Evolutionary conservation across 2,113 vertebrate species (phyloP), one percentile per base, ranked within the genome.

Genomic region (Strigops habroptila): DNA sequence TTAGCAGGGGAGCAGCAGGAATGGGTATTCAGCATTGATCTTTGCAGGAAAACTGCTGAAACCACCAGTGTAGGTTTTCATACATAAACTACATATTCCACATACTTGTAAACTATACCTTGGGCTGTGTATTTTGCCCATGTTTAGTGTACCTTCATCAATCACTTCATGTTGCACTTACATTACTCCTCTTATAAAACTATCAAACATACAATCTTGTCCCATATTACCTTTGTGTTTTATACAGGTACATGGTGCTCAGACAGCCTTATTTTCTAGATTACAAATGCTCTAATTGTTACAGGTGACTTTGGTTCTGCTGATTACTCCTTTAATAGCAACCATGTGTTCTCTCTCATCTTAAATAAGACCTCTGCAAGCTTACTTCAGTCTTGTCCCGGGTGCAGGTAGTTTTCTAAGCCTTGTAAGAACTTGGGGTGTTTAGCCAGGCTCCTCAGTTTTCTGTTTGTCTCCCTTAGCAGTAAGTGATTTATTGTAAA

Each of bases 401-500:
- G 18, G 24, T 8, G 5, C 3, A 33, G 41, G 18, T 8, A 39
- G 17, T 9, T 15, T n/a, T 31, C 16, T 24, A 6, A 39, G 31
- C 37, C 24, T 64, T 35, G 3, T 18, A 33, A n/a, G 30, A 37
- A 5, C 51, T 52, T 2, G 1, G 0, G 6, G 7, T 5, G 12
- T 64, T 68, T 23, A 67, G 11, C 3, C 9, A 24, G 24, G 25
- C 1, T 59, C 68, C 10, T 69, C 9, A 1, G 4, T 81, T 51
- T 89, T 37, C 25, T 77, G 8, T 59, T 30, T 14, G 2, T 48
- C n/a, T 75, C 6, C 16, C 10, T 67, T 24, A 48, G 22, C 12
- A n/a, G 19, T 19, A 27, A 43, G 24, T 33, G 11, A 4, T 39
- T 87, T 48, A 16, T 5, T 78, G 22, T 51, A 64, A 51, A 37